Conservation (phyloP, 2,797 vertebrate genomes). For the Muscicapa comitata region DNA sequence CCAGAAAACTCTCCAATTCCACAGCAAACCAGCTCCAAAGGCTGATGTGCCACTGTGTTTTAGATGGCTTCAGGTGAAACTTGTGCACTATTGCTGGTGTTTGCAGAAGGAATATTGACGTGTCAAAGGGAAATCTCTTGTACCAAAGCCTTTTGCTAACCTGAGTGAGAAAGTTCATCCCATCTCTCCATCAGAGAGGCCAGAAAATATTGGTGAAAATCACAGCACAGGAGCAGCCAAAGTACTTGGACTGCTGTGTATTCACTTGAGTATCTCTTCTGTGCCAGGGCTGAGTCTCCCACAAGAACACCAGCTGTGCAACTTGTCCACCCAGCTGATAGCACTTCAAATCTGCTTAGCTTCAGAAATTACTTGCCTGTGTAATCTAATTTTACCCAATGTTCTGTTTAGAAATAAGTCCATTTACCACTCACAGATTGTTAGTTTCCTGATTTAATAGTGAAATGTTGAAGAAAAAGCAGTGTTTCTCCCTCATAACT, state of each 20-base stretch:
- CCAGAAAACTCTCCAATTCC: accelerated
- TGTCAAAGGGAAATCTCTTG: background rate
- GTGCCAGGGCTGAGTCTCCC: background rate
- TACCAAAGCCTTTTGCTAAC: background rate
- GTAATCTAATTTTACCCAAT: conserved; percentile 66
- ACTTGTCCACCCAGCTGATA: conserved; percentile 64
- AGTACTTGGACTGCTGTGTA: background rate
- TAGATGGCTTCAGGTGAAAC: background rate
- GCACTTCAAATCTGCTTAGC: conserved; percentile 67
- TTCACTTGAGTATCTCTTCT: background rate
- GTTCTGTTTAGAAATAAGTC: conserved; percentile 64
- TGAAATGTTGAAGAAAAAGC: conserved; percentile 55
- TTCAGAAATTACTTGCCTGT: conserved; percentile 61
- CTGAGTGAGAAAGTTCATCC: background rate
- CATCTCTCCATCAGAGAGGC: background rate
- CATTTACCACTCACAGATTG: conserved; percentile 64
- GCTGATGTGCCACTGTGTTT: accelerated
- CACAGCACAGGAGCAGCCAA: background rate
- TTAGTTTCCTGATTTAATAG: conserved; percentile 64
- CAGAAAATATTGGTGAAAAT: background rate
- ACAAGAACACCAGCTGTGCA: conserved; percentile 40
- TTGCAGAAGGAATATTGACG: background rate
- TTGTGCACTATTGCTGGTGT: accelerated
- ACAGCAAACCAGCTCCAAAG: background rate
- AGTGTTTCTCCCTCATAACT: conserved; percentile 60